Base-by-base conservation (phyloP, 2,888 invertebrate genomes). In the Dendrolimus pini region DNA sequence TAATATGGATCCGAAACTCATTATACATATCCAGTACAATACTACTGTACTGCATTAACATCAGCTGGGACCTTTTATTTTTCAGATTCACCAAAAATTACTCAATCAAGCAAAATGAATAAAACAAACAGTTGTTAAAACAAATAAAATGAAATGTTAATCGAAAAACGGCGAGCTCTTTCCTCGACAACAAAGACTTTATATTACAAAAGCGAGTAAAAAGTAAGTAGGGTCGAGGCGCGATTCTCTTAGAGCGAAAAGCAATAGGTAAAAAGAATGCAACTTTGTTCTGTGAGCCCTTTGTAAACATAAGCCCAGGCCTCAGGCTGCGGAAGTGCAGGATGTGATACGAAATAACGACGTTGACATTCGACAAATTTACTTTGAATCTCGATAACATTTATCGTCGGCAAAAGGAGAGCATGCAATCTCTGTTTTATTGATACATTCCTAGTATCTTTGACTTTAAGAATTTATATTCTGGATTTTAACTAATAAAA, bases 151-250 rank as follows among this genome's bases (percentile, higher is more conserved):
- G 54, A 61, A 68, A 69, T 68, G 72, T 65, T 71, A 70, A 70
- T 68, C 64, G 65, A 62, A 60, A 62, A 61, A 62, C 61, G 61
- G 61, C 59, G 58, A 62, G 63, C 62, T 67, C 60, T 63, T 61
- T 60, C 59, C 62, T 66, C 58, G 66, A 67, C 70, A 74, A 74
- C 74, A 75, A 75, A 74, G 70, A 71, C 66, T 70, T 70, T 69
- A 65, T 69, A 72, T 71, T 69, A 69, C 68, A 77, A 73, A 72
- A 70, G 72, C 65, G 65, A 65, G 67, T 68, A 70, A 69, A 72
- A 69, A 63, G 62, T 67, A 68, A 71, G 70, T 67, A 66, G 69
- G 68, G 65, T 70, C 66, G 66, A 62, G 66, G 62, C 66, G 67
- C 66, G 66, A 67, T 68, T 68, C 67, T 63, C 67, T 65, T 65